Conservation (phyloP, 2,113 vertebrate genomes). For the Connochaetes taurinus region DNA sequence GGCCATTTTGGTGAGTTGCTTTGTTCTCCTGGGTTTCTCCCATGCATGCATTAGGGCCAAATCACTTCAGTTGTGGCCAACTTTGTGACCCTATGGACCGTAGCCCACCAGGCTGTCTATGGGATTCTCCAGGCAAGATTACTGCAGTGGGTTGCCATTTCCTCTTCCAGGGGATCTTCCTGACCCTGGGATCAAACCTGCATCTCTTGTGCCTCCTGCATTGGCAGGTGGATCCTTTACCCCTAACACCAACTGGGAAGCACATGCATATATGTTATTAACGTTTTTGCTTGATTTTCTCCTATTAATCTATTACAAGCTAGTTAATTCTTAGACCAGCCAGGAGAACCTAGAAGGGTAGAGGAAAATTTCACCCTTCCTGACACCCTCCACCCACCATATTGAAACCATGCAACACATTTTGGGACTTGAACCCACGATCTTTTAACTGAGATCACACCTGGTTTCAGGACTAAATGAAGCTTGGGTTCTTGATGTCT, state of each 20-base stretch:
- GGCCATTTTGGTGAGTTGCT: neutral
- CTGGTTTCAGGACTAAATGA: neutral
- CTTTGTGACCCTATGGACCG: rapidly evolving
- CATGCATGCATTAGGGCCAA: neutral
- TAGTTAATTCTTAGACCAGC: neutral
- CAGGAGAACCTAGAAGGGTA: neutral
- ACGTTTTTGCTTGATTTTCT: neutral
- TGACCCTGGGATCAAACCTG: neutral
- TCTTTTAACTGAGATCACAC: neutral
- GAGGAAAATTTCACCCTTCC: neutral
- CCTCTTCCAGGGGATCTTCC: neutral
- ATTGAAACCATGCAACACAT: neutral
- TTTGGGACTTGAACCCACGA: neutral
- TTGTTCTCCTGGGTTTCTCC: neutral
- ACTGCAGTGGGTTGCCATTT: neutral
- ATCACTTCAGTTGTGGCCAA: neutral
- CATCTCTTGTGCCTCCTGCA: neutral
- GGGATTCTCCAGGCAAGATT: neutral
- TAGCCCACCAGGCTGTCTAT: neutral
- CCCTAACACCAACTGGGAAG: neutral
- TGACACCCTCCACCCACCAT: neutral
- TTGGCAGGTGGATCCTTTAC: neutral
- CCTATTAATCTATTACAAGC: neutral
- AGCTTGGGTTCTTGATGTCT: neutral
- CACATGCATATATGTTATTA: neutral